Base-by-base conservation (phyloP, 2,113 vertebrate species). In the Aleadryas rufinucha region DNA sequence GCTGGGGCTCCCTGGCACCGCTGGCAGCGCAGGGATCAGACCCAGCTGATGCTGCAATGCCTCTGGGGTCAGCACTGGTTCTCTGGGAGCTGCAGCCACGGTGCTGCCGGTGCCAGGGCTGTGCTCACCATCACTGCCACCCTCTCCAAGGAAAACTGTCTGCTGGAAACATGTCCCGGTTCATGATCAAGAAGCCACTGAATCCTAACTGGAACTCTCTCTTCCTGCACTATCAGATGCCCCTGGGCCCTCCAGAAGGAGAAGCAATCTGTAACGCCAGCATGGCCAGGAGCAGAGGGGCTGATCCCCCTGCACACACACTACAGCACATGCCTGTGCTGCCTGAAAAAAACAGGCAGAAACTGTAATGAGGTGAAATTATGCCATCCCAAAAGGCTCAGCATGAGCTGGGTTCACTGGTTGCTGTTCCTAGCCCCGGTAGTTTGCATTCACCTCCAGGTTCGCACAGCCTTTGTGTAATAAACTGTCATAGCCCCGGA, bases 371-470 rank as follows among this genome's bases (percentile, higher is more conserved):
- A 94, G 63, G 69, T 66, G 84, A 87, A 93, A 84, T 42, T 16
- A 44, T 64, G 50, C 61, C 39, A 33, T 61, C 68, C 76, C 75
- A 30, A 87, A 96, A 93, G 54, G 30, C 72, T 77, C 64, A 31
- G 79, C 68, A 7, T 70, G 56, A 70, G 45, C 75, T 52, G 65
- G 69, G 79, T 50, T 88, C 68, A 7, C 47, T 82, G 57, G 33
- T 50, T 69, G 54, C 90, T 63, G 79, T 78, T 90, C 53, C 22
- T 31, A 68, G 41, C n/a, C 13, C 5, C 44, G 30, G 75, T 44
- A 76, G 76, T 97, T 97, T 79, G 91, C 76, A 93, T 97, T 95
- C 93, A 90, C 89, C 94, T 91, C 92, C 7, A 84, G 16, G 56
- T 93, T 91, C 37, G 5, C 35, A 13, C n/a, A 77, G 86, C 87